A percentile compares a stretch with the other conserved stretches of the same genome.
These are phyloP conservation scores for Ommatoiulus sabulosus DNA, from an alignment of 2,888 invertebrate species.

Conservation along the genomic window DNA sequence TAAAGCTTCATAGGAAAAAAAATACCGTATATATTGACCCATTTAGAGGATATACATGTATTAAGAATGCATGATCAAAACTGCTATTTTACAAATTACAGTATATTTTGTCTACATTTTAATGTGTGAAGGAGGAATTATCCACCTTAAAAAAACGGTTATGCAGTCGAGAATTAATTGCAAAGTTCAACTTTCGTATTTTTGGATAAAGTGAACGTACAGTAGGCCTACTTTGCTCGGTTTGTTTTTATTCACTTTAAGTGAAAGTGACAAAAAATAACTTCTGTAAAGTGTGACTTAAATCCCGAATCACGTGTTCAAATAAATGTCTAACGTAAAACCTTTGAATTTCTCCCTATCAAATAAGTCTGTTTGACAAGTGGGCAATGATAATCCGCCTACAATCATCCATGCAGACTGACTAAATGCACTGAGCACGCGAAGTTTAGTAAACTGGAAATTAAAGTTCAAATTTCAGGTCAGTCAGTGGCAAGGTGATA, in stretches of 20 bases:
- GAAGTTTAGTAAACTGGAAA: not conserved
- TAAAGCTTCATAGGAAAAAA: no score
- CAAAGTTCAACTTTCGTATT: not conserved
- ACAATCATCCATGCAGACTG: not conserved
- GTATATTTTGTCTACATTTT: not conserved
- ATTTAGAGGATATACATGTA: no score
- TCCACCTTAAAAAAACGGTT: not conserved
- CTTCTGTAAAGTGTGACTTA: not conserved
- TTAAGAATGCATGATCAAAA: not conserved
- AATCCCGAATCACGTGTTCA: not conserved
- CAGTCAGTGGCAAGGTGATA: not conserved
- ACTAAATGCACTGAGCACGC: not conserved
- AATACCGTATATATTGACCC: no score
- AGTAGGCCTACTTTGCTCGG: not conserved
- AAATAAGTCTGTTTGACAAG: not conserved
- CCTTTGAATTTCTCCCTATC: slow-evolving; percentile 13
- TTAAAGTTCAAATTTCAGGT: not conserved
- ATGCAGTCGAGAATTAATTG: not conserved
- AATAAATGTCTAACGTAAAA: not conserved
- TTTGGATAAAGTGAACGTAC: not conserved
- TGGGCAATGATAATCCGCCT: not conserved
- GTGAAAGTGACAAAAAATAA: slow-evolving; percentile 24
- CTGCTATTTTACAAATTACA: not conserved
- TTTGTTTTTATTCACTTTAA: not conserved
- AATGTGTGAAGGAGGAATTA: not conserved